A percentile compares a stretch with the other conserved stretches of the same genome.
These are phyloP conservation scores for Gymnarchus niloticus DNA, from an alignment of 2,113 vertebrate species.

Conservation along the genomic window DNA sequence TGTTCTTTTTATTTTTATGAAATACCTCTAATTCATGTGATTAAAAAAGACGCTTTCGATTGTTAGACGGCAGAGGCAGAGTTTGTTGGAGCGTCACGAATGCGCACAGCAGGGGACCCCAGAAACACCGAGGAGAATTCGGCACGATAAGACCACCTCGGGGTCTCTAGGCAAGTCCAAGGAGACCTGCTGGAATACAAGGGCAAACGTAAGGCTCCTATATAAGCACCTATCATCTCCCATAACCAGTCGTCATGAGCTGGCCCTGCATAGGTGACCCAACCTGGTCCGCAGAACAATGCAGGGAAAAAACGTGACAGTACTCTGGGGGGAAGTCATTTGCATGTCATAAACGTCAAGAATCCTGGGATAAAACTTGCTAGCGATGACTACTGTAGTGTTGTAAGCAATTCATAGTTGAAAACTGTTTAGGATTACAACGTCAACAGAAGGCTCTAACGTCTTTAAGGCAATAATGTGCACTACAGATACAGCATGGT, in stretches of 20 bases:
- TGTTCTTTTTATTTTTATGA: background rate
- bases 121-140: background rate
- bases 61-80: background rate
- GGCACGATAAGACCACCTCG: background rate
- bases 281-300: background rate
- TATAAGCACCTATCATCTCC: background rate
- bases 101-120: background rate
- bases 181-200: background rate
- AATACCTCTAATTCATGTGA: background rate
- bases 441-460: background rate
- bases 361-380: background rate
- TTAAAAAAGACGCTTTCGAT: background rate
- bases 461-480: background rate
- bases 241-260: background rate
- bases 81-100: background rate
- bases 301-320: background rate
- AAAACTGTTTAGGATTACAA: background rate
- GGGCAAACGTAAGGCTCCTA: background rate
- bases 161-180: background rate
- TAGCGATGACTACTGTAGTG: background rate
- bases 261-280: background rate
- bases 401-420: background rate
- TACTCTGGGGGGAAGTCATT: too few relatives aligned
- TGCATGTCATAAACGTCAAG: background rate
- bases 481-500: background rate